Conservation (phyloP, 1,140 invertebrate genomes). For the Holotrichia oblita region DNA sequence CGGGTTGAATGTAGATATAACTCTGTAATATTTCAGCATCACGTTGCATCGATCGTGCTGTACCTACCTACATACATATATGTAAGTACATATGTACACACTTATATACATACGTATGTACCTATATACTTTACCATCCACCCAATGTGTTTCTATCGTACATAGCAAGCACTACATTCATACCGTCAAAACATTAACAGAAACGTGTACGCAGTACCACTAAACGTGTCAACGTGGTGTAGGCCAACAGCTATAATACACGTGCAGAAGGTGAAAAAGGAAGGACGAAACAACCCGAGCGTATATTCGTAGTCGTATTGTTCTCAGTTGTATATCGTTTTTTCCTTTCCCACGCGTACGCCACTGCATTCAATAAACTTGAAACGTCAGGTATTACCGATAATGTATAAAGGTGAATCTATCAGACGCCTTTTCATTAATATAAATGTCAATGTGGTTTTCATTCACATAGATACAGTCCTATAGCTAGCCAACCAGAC, state of each 20-base stretch:
- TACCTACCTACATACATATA: not conserved
- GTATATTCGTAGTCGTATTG: not conserved
- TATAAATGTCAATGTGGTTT: conserved; percentile 38
- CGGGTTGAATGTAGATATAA: not conserved
- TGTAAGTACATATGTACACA: not conserved
- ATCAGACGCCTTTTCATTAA: conserved; percentile 37
- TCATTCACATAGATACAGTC: not conserved
- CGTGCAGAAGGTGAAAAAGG: not conserved
- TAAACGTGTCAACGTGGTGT: not conserved
- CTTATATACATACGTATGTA: not conserved
- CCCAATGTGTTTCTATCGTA: too few species aligned
- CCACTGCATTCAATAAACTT: conserved; percentile 7
- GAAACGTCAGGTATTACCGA: conserved; percentile 16
- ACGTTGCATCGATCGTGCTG: not conserved
- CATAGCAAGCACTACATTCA: too few species aligned
- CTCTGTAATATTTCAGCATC: not conserved
- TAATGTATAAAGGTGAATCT: conserved; percentile 28
- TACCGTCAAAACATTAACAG: too few species aligned
- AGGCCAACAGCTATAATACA: not conserved
- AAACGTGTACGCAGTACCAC: too few species aligned
- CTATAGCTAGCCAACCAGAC: not conserved
- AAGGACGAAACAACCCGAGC: not conserved
- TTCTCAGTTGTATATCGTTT: not conserved
- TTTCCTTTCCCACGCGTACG: not conserved
- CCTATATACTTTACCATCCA: too few species aligned